Conservation (phyloP, 1,140 invertebrate genomes). For the Drosophila gunungcola region DNA sequence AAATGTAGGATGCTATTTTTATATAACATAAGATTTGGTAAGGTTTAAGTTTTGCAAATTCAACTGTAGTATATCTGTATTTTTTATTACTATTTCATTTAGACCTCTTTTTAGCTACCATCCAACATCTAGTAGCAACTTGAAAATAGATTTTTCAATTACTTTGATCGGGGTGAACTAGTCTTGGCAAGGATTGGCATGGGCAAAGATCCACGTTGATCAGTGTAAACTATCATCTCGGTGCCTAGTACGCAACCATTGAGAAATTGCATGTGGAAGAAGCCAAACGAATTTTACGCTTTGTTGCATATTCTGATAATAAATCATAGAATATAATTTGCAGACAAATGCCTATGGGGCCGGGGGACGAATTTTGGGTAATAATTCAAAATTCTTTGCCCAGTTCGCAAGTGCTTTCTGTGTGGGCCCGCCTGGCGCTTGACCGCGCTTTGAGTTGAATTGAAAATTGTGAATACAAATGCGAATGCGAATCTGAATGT, state of each 20-base stretch:
- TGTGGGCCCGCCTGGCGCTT: slow-evolving; percentile 45
- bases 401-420: slow-evolving; percentile 10
- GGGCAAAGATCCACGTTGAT: background rate
- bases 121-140: no score
- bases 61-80: background rate
- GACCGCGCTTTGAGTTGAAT: slow-evolving; percentile 16
- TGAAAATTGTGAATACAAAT: slow-evolving; percentile 35
- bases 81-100: background rate
- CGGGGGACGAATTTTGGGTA: slow-evolving; percentile 51
- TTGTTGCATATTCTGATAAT: slow-evolving; percentile 79
- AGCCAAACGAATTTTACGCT: slow-evolving; percentile 78
- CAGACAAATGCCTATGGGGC: slow-evolving; percentile 55
- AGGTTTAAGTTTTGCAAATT: no score
- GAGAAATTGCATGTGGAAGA: slow-evolving; percentile 41
- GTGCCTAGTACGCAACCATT: slow-evolving; percentile 25
- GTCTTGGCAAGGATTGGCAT: background rate
- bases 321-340: slow-evolving; percentile 80
- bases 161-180: background rate
- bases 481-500: slow-evolving; percentile 35
- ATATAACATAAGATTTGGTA: no score
- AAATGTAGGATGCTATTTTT: no score
- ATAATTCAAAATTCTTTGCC: slow-evolving; percentile 66
- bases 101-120: no score
- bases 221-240: slow-evolving; percentile 59
- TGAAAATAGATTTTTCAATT: background rate